A percentile compares a stretch with the other conserved stretches of the same genome.
phyloP scores from a whole-genome alignment of 2,888 invertebrate species.

The Pachydiplax longipennis region DNA sequence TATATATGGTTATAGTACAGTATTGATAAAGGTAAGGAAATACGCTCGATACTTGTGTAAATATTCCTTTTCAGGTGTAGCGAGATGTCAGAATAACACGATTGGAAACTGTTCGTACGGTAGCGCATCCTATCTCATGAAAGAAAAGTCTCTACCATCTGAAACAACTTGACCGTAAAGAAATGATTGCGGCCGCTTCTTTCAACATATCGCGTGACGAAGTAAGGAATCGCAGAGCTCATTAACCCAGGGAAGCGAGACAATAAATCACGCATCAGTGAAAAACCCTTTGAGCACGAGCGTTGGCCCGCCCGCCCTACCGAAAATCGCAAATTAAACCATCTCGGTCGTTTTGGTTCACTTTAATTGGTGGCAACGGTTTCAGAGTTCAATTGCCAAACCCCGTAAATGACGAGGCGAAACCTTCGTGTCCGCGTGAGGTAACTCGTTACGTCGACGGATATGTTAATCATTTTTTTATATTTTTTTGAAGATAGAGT shows the following conservation, averaged over 20 bases:
- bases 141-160: background rate
- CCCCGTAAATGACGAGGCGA: background rate
- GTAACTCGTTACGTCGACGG: background rate
- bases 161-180: background rate
- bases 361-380: background rate
- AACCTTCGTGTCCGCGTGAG: background rate
- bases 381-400: background rate
- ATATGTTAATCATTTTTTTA: background rate
- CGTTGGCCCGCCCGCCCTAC: background rate
- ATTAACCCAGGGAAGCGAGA: background rate
- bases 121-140: background rate
- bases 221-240: background rate
- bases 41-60: too few species aligned
- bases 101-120: too few species aligned
- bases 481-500: background rate
- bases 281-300: background rate
- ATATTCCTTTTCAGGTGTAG: too few species aligned
- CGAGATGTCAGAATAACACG: too few species aligned
- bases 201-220: background rate
- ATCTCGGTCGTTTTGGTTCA: background rate
- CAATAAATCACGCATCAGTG: background rate
- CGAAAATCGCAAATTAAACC: background rate
- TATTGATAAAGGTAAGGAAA: too few species aligned
- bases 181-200: background rate
- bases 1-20: too few species aligned